A percentile compares a stretch with the other conserved stretches of the same genome.
Conservation (phyloP, 2,888 invertebrate genomes). For the Melieria picta region DNA sequence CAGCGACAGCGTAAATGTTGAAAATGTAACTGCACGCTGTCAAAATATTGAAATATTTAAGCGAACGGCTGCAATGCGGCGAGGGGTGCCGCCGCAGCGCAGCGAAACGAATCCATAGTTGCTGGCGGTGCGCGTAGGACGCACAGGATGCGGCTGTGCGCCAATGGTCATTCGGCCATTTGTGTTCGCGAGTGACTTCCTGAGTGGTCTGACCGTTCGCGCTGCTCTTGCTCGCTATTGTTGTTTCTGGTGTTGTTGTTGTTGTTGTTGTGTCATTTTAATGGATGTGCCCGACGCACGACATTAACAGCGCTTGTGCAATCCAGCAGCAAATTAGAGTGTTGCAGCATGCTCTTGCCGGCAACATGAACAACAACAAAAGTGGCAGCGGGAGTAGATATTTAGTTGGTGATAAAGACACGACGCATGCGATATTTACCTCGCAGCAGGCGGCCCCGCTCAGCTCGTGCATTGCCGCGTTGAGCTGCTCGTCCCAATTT, state of each 20-base stretch:
- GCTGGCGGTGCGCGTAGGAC: background rate
- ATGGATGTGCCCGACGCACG: conserved; percentile 38
- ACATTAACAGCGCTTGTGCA: conserved; percentile 31
- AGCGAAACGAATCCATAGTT: conserved; percentile 9
- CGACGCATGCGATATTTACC: conserved; percentile 42
- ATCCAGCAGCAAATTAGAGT: conserved; percentile 31
- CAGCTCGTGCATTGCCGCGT: background rate
- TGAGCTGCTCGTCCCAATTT: conserved; percentile 21
- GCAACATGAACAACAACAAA: background rate
- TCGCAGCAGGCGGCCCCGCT: conserved; percentile 42
- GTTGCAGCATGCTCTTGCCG: background rate
- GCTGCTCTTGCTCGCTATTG: background rate
- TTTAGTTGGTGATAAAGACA: conserved; percentile 35
- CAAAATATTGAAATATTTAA: conserved; percentile 42
- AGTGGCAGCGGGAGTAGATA: conserved; percentile 22
- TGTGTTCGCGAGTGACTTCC: background rate
- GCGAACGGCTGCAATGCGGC: conserved; percentile 8
- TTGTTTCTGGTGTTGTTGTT: conserved; percentile 1
- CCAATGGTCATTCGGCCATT: conserved; percentile 2
- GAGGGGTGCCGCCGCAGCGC: conserved; percentile 15
- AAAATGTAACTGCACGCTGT: conserved; percentile 29
- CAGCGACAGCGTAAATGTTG: conserved; percentile 12
- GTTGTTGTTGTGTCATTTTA: conserved; percentile 30
- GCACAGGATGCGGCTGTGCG: background rate
- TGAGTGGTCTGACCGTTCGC: background rate